Evolutionary conservation across 2,888 invertebrate genomes (phyloP), one percentile per base, ranked within the genome.

Genomic region (Campoplex capitator): DNA sequence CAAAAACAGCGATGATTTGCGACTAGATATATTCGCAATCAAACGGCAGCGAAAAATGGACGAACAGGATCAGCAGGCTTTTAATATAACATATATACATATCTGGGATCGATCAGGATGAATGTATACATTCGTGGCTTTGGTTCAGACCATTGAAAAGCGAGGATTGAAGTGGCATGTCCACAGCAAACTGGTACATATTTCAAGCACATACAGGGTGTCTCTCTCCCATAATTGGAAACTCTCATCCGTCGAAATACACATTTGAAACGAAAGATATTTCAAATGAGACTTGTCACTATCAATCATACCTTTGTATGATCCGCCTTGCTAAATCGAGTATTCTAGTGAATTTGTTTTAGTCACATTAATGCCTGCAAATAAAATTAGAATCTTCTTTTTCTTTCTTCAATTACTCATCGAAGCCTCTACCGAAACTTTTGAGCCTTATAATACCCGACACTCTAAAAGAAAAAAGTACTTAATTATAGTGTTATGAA

Each of bases 111-210:
- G 51, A 75, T 80, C 74, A 58, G 42, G 75, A 51, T 65, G 75
- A 35, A 38, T 81, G 71, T 71, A 73, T 62, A 68, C 51, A 80
- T 48, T 62, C 32, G 73, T 78, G 75, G 80, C 70, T 84, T 84
- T 62, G 35, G 79, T 62, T 62, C 45, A 62, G 70, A 70, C 80
- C 70, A 70, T 84, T 80, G 84, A 80, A 75, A 75, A 68, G 51
- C 28, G 68, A 70, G 74, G 79, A 84, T 84, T 58, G 73, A 84
- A 80, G 75, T 84, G 75, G 75, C 70, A 62, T 75, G 75, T 84
- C 38, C 62, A 75, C 13, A 58, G 56, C 42, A 16, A 28, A 51
- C 78, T 68, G 28, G 67, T 76, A 68, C 75, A 80, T 75, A 80
- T 84, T 79, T 80, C 56, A 75, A 70, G 35, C 16, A 67, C 35